Evolutionary conservation across 2,888 invertebrate species (phyloP).

Genomic region (Drosophila merina): DNA sequence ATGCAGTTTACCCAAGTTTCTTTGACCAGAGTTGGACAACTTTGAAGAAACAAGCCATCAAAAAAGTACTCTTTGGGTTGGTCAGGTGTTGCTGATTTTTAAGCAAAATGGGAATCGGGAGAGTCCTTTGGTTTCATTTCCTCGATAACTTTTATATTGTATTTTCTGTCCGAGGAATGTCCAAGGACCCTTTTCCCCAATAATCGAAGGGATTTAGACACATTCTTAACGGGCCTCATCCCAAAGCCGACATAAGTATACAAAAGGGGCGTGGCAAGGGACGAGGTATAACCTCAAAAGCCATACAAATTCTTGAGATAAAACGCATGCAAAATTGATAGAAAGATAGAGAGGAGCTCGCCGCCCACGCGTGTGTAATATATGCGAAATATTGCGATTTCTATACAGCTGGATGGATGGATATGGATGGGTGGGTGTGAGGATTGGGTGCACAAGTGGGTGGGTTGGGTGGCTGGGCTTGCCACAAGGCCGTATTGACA

Average conservation of each 20-base stretch:
- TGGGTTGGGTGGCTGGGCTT: not conserved
- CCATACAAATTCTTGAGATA: conserved; percentile 66
- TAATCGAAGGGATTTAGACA: conserved; percentile 47
- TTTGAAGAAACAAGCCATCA: conserved; percentile 13
- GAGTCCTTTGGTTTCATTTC: not conserved
- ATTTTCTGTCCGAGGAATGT: not conserved
- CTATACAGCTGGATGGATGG: conserved; percentile 7
- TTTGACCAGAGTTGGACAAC: conserved; percentile 19
- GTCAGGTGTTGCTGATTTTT: not conserved
- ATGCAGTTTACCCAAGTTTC: conserved; percentile 68
- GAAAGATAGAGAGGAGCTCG: conserved; percentile 57
- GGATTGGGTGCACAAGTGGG: not conserved
- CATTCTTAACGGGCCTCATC: conserved; percentile 29
- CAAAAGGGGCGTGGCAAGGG: conserved; percentile 1
- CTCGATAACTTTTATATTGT: not conserved
- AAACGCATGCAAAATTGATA: conserved; percentile 70
- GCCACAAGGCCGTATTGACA: conserved; percentile 70
- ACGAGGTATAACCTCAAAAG: conserved; percentile 48
- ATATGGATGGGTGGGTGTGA: not conserved
- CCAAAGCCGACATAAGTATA: conserved; percentile 34
- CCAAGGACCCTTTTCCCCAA: conserved; percentile 8
- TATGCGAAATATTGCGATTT: conserved; percentile 2
- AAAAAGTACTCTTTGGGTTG: not conserved
- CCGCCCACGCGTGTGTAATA: conserved; percentile 20
- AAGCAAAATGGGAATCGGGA: not conserved